phyloP scores from a whole-genome alignment of 2,113 vertebrate species.

The Cyprinodon brontotheroides region DNA sequence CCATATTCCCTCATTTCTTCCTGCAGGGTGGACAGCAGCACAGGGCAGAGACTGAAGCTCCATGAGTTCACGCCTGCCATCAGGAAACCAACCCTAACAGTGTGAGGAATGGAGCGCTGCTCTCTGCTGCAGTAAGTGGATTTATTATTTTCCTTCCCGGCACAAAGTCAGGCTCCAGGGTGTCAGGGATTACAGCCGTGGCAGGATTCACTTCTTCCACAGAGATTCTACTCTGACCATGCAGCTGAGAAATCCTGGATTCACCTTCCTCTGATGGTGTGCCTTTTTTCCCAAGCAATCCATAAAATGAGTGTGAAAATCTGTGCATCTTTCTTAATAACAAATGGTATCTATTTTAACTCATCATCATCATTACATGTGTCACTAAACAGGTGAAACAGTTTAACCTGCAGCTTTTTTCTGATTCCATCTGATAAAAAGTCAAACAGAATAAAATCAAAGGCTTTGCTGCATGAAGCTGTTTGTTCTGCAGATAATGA shows the following conservation, averaged over 20 bases:
- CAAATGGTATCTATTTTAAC: neutral
- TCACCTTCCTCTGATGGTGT: neutral
- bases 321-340: neutral
- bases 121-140: constrained; percentile 1
- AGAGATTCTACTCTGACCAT: neutral
- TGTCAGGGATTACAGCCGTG: neutral
- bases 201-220: neutral
- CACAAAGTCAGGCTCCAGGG: neutral
- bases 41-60: constrained; percentile 12
- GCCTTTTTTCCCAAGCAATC: neutral
- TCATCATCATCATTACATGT: neutral
- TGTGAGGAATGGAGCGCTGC: constrained; percentile 9
- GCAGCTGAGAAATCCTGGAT: neutral
- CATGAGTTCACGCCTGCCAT: constrained; percentile 6
- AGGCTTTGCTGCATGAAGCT: neutral
- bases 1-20: constrained; percentile 38
- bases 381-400: neutral
- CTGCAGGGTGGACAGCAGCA: constrained; percentile 40
- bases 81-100: neutral
- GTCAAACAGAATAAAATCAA: neutral
- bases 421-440: neutral
- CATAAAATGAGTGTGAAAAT: neutral
- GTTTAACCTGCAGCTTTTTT: neutral
- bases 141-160: neutral
- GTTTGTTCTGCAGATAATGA: neutral